Evolutionary conservation across 2,113 vertebrate genomes (phyloP), one percentile per base, ranked within the genome.

Genomic region (Platycercus adscitus): DNA sequence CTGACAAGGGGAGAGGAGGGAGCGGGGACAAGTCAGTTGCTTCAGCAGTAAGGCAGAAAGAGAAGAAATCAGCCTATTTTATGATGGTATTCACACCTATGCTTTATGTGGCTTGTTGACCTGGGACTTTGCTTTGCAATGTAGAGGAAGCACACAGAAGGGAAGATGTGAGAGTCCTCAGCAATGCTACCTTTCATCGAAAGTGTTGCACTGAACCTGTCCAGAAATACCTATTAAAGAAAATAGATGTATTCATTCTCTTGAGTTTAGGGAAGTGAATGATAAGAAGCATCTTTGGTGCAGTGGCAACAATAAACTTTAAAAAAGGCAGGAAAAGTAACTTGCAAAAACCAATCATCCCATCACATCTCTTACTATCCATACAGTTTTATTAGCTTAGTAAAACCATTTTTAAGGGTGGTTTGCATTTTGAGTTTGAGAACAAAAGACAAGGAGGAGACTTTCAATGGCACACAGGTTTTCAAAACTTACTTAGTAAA

Each of bases 1-100:
- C 61, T 81, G 66, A n/a, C 7, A 0, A 0, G 10, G 33, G 28
- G 8, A 55, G 26, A 56, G 21, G 8, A 69, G 9, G 24, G 6
- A 44, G 15, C 1, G 1, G 6, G 21, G 1, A 81, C 26, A 60
- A 88, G 50, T 39, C 23, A 77, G 13, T 65, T 2, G 0, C 75
- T 86, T 94, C 63, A 63, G 46, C 17, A 76, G 64, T 60, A 64
- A 83, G 49, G 71, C 58, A 93, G 63, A 63, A 88, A 86, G 66
- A 39, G 37, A 81, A 50, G n/a, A 53, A 68, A 81, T 25, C 33
- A 52, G 39, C 18, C 39, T 18, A 70, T 31, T 78, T 78, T 81
- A 72, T 35, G 11, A 21, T 3, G 2, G 2, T 81, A 17, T 86
- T 92, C 82, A 69, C 66, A 58, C 43, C 14, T 43, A 29, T 1